Evolutionary conservation across 2,113 vertebrate genomes (phyloP), one percentile per base, ranked within the genome.

Genomic region (Lethenteron reissneri): DNA sequence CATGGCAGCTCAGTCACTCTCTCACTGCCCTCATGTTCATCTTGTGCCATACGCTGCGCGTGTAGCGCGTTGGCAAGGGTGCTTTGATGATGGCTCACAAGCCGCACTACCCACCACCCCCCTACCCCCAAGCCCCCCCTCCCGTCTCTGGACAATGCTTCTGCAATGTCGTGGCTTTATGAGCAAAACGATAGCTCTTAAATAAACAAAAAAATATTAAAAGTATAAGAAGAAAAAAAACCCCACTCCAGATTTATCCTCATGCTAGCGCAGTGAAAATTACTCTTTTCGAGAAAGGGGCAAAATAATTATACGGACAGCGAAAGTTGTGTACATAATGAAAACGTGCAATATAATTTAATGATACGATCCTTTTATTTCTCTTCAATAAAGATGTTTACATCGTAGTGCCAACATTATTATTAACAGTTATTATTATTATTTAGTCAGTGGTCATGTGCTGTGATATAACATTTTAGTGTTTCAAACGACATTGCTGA

Each of bases 391-490:
- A 41, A 68, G 9, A 9, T 68, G 64, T 68, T 25, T 68, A 25
- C n/a, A 68, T 11, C n/a, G 64, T n/a, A 68, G 64, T 17, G n/a
- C 64, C n/a, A n/a, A 68, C n/a, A 68, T 17, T n/a, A n/a, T 25
- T 68, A n/a, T n/a, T n/a, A 11, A n/a, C 64, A n/a, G 2, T 15
- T 10, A 68, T 68, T n/a, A 68, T 68, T 68, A 25, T n/a, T 68
- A 17, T 25, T 68, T 25, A n/a, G n/a, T 17, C n/a, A 11, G 64
- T 25, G 3, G 64, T 17, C 25, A 68, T 68, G 11, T 41, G 25
- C n/a, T 68, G 64, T 68, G n/a, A 64, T 19, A 64, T 68, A 8
- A n/a, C n/a, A n/a, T 68, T 68, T n/a, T 68, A 68, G 11, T 68
- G 64, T 68, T 68, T 17, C n/a, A 68, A 68, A 17, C n/a, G n/a